Base-by-base conservation (phyloP, 2,113 vertebrate species). In the Scolopax mira region DNA sequence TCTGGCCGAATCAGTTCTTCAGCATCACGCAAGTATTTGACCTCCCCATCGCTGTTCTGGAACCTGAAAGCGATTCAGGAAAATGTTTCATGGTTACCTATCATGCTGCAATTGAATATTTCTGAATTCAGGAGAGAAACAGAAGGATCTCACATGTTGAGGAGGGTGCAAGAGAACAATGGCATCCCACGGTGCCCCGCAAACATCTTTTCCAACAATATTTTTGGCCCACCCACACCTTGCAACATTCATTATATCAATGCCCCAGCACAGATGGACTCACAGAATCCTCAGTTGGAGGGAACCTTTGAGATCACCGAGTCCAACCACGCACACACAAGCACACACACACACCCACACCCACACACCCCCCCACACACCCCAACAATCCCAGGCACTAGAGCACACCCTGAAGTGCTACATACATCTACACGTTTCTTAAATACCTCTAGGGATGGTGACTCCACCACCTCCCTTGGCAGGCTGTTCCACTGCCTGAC, bases 1-100 rank as follows among this genome's bases (percentile, higher is more conserved):
- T 99, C 99, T 0, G 99, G 99, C 61, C 99, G 98, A 94, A 99
- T 99, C 86, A 99, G 97, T 84, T 99, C 99, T 57, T 99, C 99
- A 8, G 99, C 99, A 85, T 99, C 98, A 7, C 87, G 98, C 79
- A 99, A 96, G 79, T 99, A 99, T 89, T 99, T 99, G 88, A 99
- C 96, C 96, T 99, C 99, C 57, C 99, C 99, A 70, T 99, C 99
- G 0, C 96, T 98, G 81, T 98, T 99, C 94, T 98, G 99, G 93
- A 99, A 99, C 82, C 99, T 99, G 95, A 10, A 79, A 82, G 78
- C 3, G 52, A 65, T 48, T 33, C 58, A 54, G 51, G 39, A 25
- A 61, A 62, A 74, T 1, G 0, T 30, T 82, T 57, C 77, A 35
- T 19, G 70, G 39, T 77, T 55, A 66, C 9, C 8, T 13, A 54